Conservation (phyloP, 2,888 invertebrate species). For the Parelbella ahira region DNA sequence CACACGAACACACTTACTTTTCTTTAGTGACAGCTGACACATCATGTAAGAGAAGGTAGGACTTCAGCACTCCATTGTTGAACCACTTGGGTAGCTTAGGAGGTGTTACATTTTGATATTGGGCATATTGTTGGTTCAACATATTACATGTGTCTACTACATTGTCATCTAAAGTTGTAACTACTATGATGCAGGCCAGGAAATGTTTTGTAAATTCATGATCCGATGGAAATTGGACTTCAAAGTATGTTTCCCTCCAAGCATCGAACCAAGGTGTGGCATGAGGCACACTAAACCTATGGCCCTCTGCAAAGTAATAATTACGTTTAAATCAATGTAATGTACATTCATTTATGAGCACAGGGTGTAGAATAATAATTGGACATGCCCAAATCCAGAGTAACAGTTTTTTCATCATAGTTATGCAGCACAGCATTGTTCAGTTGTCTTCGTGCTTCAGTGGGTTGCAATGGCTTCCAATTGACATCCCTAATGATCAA, state of each 20-base stretch:
- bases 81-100: conserved; percentile 93
- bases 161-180: conserved; percentile 86
- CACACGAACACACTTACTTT: too few relatives aligned
- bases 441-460: conserved; percentile 90
- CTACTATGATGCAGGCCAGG: conserved; percentile 89
- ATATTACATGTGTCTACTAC: conserved; percentile 91
- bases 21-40: conserved; percentile 85
- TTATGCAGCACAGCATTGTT: conserved; percentile 88
- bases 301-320: conserved; percentile 58
- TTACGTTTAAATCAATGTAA: too few relatives aligned
- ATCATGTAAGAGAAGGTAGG: conserved; percentile 95
- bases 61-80: conserved; percentile 88
- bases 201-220: conserved; percentile 98
- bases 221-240: conserved; percentile 93
- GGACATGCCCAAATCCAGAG: conserved; percentile 78
- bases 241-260: conserved; percentile 95
- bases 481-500: conserved; percentile 91
- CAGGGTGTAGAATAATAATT: too few relatives aligned
- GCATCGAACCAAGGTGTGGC: conserved; percentile 97
- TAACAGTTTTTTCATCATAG: conserved; percentile 74
- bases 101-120: conserved; percentile 86
- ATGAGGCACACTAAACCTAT: conserved; percentile 85
- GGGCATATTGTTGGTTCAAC: conserved; percentile 89
- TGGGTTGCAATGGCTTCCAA: conserved; percentile 89
- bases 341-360: too few relatives aligned